Base-by-base conservation (phyloP, 2,888 invertebrate genomes). In the Drosophila histrio region DNA sequence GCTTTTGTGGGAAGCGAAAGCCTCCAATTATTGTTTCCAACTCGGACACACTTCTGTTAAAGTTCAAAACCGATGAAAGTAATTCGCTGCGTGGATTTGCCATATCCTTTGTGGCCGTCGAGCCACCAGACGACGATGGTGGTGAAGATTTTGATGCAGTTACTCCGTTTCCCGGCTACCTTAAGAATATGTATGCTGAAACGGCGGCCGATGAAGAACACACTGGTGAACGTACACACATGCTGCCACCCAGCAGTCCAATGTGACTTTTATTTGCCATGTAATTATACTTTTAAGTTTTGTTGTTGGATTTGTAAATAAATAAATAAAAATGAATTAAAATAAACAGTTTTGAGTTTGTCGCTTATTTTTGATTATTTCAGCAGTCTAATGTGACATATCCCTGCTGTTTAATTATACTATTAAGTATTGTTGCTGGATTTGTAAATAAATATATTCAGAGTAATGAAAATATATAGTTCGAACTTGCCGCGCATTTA, bases 31-130 rank as follows among this genome's bases (percentile, higher is more conserved):
- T 98, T 46, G 94, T 96, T 21, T 98, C 98, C n/a, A 95, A 96
- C 54, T 95, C 96, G 32, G 97, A 97, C 89, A 96, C 96, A 0
- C 92, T 99, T 0, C 93, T 98, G 28, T 94, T 99, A 9, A 94
- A 97, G 73, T 99, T 99, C 93, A 94, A 96, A 61, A 95, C 97
- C 0, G 99, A 99, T 89, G 97, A 97, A 89, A 96, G 97, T 1
- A 94, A 97, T 75, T 95, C 96, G 24, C 95, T 95, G 90, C 97
- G 97, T 91, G 99, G 99, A 3, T 99, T 99, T 91, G 96, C 96
- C 3, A 96, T 97, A 0, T 95, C 96, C 0, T 98, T 97, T 91
- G 94, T 96, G 30, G 94, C 95, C 0, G 93, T 95, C 11, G 94
- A 95, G 67, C 93, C 93, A 0, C 93, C 93, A 24, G 93, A 93